Base-by-base conservation (phyloP, 2,113 vertebrate genomes). In the Monopterus albus region DNA sequence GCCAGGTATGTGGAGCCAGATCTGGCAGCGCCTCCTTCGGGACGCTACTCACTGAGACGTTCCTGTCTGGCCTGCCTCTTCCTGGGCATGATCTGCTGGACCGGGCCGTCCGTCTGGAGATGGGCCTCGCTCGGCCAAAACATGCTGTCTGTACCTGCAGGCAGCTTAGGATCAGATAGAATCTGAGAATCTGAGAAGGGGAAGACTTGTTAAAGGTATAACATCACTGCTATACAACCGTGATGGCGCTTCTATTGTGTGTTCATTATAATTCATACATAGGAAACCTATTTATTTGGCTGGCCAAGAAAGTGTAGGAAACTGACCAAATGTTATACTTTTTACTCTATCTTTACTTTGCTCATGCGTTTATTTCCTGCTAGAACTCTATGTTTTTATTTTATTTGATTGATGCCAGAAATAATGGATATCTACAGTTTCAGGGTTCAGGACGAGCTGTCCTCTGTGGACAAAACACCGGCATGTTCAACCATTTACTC, bases 1-100 rank as follows among this genome's bases (percentile, higher is more conserved):
- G 89, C 79, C 89, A 90, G 84, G 85, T 87, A 83, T 68, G 42
- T 25, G 75, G 61, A 75, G 71, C 45, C 36, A 35, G 81, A 73
- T 79, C 62, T 74, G 79, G 79, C 75, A 81, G 79, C 35, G 20
- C 25, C 75, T 87, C 83, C 84, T 79, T 31, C 18, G 81, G 84
- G 81, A 82, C 40, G 40, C 65, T n/a, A 4, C 78, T 83, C 75
- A 65, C 78, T 33, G 74, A 82, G 79, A 84, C 86, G 51, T 59
- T 76, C 72, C 79, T 66, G 81, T 85, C 86, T 72, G 78, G 38
- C 68, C 66, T 46, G 72, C 55, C 31, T 74, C 62, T 53, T 59
- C 39, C 64, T 23, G 72, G 83, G 50, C 57, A 31, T 29, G 78
- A 85, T 73, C 66, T 33, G 56, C 75, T 47, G 78, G 83, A 72